Conservation (phyloP, 2,113 vertebrate species). For the Opisthocomus hoazin region DNA sequence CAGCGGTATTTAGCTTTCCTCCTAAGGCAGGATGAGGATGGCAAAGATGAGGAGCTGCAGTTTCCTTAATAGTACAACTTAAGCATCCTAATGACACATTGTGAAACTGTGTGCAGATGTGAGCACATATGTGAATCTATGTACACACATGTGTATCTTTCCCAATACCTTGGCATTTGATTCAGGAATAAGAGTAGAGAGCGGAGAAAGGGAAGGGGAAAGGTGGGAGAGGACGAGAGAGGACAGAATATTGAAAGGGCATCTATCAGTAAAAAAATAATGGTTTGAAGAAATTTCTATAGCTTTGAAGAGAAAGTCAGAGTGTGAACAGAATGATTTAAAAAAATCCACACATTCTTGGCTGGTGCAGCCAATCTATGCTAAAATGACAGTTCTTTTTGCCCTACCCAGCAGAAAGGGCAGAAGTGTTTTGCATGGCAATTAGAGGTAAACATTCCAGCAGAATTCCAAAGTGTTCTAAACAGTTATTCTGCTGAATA, state of each 20-base stretch:
- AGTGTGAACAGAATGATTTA: constrained; percentile 24
- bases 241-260: background rate
- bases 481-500: background rate
- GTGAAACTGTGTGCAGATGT: background rate
- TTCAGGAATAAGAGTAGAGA: background rate
- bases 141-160: background rate
- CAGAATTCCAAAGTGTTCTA: background rate
- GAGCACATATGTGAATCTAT: background rate
- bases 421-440: constrained; percentile 43
- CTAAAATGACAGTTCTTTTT: constrained; percentile 30
- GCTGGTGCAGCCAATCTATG: constrained; percentile 17
- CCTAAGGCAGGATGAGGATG: background rate
- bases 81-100: background rate
- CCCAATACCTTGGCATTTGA: background rate
- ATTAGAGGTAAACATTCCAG: constrained; percentile 48
- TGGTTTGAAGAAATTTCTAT: background rate
- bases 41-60: background rate
- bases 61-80: background rate
- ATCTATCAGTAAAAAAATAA: background rate
- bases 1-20: background rate
- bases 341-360: constrained; percentile 1
- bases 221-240: background rate
- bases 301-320: constrained; percentile 6
- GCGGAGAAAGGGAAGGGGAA: background rate
- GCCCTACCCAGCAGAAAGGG: constrained; percentile 16